Conservation (phyloP, 2,113 vertebrate species). For the Crotalus horridus region DNA sequence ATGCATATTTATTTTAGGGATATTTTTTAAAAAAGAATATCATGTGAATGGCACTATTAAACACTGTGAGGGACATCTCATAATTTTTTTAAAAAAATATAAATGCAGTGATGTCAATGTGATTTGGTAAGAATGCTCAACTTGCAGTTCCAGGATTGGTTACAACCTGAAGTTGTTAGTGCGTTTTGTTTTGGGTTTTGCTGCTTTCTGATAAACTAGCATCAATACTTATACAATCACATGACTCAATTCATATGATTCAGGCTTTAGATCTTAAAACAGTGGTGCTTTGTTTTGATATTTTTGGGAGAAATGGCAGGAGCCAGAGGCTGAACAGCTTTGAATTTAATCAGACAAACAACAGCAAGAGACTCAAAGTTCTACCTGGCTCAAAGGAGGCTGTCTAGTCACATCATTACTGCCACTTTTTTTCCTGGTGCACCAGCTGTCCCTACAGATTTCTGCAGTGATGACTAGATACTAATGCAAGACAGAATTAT, state of each 20-base stretch:
- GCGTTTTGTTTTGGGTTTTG: background rate
- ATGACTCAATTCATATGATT: background rate
- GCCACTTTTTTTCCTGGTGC: background rate
- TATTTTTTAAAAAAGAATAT: background rate
- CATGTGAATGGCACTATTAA: background rate
- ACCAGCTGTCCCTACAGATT: constrained; percentile 5
- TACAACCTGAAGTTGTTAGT: background rate
- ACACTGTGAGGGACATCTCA: background rate
- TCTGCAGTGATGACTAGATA: background rate
- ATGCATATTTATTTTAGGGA: background rate
- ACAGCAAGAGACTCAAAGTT: constrained; percentile 7
- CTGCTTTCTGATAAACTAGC: background rate
- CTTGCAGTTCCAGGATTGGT: background rate
- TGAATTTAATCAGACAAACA: background rate
- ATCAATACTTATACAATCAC: constrained; percentile 4
- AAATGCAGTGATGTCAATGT: background rate
- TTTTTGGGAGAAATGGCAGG: background rate
- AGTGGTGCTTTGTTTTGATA: background rate
- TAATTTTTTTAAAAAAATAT: background rate
- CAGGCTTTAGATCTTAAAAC: background rate
- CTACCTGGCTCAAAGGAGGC: background rate
- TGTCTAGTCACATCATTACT: background rate
- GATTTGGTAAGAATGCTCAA: background rate
- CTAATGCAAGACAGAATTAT: background rate
- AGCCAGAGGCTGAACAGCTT: background rate